phyloP scores from a whole-genome alignment of 2,888 invertebrate genomes.

The Oeneis ivallda region DNA sequence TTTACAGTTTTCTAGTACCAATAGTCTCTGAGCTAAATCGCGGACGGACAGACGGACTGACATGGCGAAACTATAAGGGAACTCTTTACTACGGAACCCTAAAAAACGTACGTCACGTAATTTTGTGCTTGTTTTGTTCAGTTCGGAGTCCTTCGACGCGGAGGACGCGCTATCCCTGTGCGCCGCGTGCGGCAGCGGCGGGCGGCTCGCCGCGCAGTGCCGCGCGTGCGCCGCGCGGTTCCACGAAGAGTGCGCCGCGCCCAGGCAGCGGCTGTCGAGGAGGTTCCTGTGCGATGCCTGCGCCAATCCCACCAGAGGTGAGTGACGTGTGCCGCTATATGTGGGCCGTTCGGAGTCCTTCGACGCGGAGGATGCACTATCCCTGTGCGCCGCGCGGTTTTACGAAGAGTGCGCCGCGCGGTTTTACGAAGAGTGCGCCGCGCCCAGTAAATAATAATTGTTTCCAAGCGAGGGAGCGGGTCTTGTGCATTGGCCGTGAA shows the following conservation, averaged over 20 bases:
- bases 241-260: slow-evolving; percentile 86
- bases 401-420: slow-evolving; percentile 83
- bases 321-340: background rate
- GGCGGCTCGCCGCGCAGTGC: slow-evolving; percentile 62
- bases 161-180: slow-evolving; percentile 60
- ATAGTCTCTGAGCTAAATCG: no score
- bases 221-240: slow-evolving; percentile 83
- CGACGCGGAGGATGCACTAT: slow-evolving; percentile 36
- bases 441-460: no score
- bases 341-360: background rate
- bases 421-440: slow-evolving; percentile 87
- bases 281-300: slow-evolving; percentile 32
- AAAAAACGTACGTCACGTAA: no score
- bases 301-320: slow-evolving; percentile 27
- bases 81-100: no score
- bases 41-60: no score
- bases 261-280: slow-evolving; percentile 28
- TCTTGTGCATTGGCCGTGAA: no score
- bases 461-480: no score
- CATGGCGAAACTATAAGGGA: no score
- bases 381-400: slow-evolving; percentile 82
- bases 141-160: slow-evolving; percentile 44
- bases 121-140: slow-evolving; percentile 18
- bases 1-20: no score
- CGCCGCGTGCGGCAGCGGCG: slow-evolving; percentile 47